Evolutionary conservation across 2,797 vertebrate genomes (phyloP).

Genomic region (Podarcis siculus): DNA sequence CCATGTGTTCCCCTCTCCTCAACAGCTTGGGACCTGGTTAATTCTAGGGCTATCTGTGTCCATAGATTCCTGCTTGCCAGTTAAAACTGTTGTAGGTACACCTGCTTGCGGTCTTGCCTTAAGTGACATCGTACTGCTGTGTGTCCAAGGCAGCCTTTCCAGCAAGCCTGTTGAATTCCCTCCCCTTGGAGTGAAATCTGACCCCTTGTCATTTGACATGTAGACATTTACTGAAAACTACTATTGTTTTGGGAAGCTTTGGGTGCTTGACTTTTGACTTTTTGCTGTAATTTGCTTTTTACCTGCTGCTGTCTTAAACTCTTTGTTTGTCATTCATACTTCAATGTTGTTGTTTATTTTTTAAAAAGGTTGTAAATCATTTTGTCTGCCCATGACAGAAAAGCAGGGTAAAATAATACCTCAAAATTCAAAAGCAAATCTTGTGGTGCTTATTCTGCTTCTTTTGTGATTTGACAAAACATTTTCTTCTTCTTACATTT

Average conservation of each 20-base stretch:
- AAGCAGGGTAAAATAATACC: not conserved
- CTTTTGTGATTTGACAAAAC: not conserved
- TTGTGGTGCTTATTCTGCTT: not conserved
- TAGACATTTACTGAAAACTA: too few relatives aligned
- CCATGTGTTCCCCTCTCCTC: too few relatives aligned
- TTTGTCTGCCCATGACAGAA: not conserved
- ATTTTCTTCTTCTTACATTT: not conserved
- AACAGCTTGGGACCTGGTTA: not conserved
- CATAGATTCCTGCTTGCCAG: not conserved
- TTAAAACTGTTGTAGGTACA: not conserved
- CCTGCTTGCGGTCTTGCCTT: not conserved
- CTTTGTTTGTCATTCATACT: not conserved
- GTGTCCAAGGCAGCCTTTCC: not conserved
- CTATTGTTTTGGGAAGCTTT: too few relatives aligned
- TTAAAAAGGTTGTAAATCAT: not conserved
- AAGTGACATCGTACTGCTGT: not conserved
- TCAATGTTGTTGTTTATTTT: not conserved
- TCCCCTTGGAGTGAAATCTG: not conserved
- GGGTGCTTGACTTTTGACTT: too few relatives aligned
- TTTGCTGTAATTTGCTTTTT: too few relatives aligned
- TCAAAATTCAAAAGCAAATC: not conserved
- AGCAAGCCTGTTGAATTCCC: not conserved
- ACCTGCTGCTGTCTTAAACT: not conserved
- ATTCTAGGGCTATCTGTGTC: not conserved
- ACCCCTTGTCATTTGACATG: too few relatives aligned